Percentiles rank a stretch among this genome's conserved stretches.
Conservation (phyloP, 2,888 invertebrate genomes). For the Ichneumoninae sp. region DNA sequence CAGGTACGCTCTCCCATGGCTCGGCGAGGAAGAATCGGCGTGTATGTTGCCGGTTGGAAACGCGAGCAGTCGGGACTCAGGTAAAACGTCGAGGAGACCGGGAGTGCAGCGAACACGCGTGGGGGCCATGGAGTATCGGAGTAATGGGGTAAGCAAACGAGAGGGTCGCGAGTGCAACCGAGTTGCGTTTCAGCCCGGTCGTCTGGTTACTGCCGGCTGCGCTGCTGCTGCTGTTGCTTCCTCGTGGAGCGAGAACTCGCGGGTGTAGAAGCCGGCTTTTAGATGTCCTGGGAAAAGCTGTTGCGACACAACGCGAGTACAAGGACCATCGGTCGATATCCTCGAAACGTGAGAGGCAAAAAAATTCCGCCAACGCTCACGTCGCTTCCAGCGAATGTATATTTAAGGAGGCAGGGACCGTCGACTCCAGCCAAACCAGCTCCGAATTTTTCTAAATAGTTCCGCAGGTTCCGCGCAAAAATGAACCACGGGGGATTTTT, state of each 20-base stretch:
- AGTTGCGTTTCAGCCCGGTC: conserved; percentile 32
- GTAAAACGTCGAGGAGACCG: conserved; percentile 38
- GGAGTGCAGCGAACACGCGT: conserved; percentile 46
- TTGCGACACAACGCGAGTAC: conserved; percentile 8
- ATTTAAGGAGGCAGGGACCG: neutral
- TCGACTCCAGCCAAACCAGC: neutral
- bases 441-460: neutral
- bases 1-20: neutral
- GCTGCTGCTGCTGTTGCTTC: neutral
- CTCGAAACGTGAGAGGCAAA: neutral
- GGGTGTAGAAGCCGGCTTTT: neutral
- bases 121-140: neutral
- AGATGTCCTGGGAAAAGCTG: neutral
- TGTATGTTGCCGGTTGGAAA: conserved; percentile 21
- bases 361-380: neutral
- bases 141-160: conserved; percentile 17
- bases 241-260: conserved; percentile 7
- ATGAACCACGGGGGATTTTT: too few relatives aligned
- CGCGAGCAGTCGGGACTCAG: conserved; percentile 41
- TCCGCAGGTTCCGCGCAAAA: neutral
- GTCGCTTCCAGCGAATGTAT: neutral
- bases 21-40: conserved; percentile 26
- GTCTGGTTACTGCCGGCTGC: neutral
- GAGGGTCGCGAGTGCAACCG: conserved; percentile 40
- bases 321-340: conserved; percentile 15